phyloP scores from a whole-genome alignment of 2,888 invertebrate genomes.

The Leucoptera coffeella region DNA sequence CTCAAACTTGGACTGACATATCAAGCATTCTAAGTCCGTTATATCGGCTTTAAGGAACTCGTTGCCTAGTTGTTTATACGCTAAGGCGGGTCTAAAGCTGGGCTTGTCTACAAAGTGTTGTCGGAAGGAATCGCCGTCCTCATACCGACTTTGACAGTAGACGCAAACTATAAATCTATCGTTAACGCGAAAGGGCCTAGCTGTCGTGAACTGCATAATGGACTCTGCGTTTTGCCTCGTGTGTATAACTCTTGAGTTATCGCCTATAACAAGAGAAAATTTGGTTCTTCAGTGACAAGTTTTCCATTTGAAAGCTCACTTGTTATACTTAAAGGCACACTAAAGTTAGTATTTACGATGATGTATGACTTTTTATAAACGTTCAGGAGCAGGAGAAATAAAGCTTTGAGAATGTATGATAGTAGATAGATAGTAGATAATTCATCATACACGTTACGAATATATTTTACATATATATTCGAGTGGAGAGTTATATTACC shows the following conservation, averaged over 20 bases:
- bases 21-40: constrained; percentile 21
- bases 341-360: not conserved
- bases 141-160: constrained; percentile 32
- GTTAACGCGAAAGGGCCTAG: constrained; percentile 37
- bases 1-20: constrained; percentile 14
- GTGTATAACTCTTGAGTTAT: constrained; percentile 7
- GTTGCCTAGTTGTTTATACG: constrained; percentile 29
- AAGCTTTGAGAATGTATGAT: not conserved
- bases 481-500: too few species aligned
- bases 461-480: too few species aligned
- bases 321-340: not conserved
- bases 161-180: constrained; percentile 38
- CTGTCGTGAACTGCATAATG: constrained; percentile 31
- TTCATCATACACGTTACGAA: too few species aligned
- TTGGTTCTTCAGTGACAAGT: not conserved
- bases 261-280: constrained; percentile 4
- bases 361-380: not conserved
- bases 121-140: constrained; percentile 25
- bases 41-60: constrained; percentile 36
- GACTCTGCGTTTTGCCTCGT: constrained; percentile 27
- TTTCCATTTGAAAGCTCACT: not conserved
- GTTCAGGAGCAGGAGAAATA: not conserved
- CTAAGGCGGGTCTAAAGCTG: constrained; percentile 23
- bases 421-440: too few species aligned
- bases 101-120: constrained; percentile 24